These are phyloP conservation scores for Cossypha polioptera DNA, from an alignment of 2,797 vertebrate species.

Conservation along the genomic window DNA sequence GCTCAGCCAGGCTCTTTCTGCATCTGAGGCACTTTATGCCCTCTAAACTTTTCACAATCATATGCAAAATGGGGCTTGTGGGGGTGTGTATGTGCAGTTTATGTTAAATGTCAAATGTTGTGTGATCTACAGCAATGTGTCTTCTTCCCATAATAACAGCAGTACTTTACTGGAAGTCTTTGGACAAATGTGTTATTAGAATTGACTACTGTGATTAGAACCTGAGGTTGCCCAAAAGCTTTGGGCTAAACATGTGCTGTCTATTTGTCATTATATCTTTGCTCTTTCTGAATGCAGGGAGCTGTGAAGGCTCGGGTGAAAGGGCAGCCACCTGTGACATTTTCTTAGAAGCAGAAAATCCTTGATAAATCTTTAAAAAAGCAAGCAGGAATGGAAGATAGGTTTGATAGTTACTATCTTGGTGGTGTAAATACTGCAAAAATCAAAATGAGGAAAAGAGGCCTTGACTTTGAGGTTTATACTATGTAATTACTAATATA, in stretches of 20 bases:
- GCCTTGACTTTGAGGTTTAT: neutral
- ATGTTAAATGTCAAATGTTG: neutral
- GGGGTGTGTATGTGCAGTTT: neutral
- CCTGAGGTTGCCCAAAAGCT: neutral
- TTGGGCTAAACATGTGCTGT: neutral
- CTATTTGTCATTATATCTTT: neutral
- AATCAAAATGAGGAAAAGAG: neutral
- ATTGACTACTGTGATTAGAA: neutral
- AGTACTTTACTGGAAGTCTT: neutral
- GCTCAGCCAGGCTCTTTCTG: neutral
- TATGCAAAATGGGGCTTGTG: neutral
- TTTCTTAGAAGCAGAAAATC: neutral
- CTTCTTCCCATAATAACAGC: neutral
- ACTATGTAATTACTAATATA: neutral
- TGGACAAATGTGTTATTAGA: neutral
- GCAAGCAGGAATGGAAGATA: neutral
- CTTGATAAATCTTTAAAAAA: neutral
- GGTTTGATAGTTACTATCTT: neutral
- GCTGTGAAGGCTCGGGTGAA: rapidly evolving
- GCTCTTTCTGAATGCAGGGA: neutral
- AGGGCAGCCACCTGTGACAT: neutral
- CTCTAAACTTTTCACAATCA: neutral
- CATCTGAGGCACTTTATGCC: neutral
- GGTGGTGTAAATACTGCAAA: neutral
- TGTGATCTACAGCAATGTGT: neutral